Evolutionary conservation across 2,797 vertebrate species (phyloP), one percentile per base, ranked within the genome.

Genomic region (Hypotaenidia okinawae): DNA sequence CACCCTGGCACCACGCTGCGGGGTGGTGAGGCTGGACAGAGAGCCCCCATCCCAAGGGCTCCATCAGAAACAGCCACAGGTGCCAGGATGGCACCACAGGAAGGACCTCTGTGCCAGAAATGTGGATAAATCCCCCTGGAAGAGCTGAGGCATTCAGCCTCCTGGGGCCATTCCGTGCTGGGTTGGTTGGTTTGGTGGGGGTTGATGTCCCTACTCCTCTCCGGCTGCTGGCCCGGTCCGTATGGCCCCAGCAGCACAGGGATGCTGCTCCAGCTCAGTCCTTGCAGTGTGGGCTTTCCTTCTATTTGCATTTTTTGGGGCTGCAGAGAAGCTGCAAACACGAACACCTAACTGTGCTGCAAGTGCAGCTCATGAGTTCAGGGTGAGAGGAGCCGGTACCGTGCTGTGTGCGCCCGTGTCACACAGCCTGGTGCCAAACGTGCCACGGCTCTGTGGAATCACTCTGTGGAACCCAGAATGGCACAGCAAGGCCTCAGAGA

Each of bases 1-100:
- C 52, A 18, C 43, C 22, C 11, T 0, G 3, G 33, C 51, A 6
- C 32, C 1, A 3, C 0, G 2, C 32, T 3, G 22, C 24, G 12
- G 51, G 22, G 23, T 11, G 58, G 35, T 0, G 1, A 17, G 9
- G 35, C 8, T 4, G 6, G 45, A 2, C 49, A 25, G 52, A 18
- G 18, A 4, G 13, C 15, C 5, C 9, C 37, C 37, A 39, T 39
- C 3, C 7, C 1, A 5, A 15, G 10, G 43, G 23, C 16, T 15
- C 27, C 2, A 21, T 47, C 69, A 25, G 62, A 28, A 52, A 5
- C 1, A 3, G 4, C 57, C 18, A 1, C 28, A 28, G n/a, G 24
- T 47, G 28, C 37, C 37, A 6, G n/a, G 59, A 5, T 8, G 37
- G 43, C 17, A 6, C 37, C 32, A 57, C 28, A 45, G 51, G 49